A percentile compares a stretch with the other conserved stretches of the same genome.
These are phyloP conservation scores for Neodiprion virginianus DNA, from an alignment of 1,140 invertebrate genomes.

Conservation along the genomic window DNA sequence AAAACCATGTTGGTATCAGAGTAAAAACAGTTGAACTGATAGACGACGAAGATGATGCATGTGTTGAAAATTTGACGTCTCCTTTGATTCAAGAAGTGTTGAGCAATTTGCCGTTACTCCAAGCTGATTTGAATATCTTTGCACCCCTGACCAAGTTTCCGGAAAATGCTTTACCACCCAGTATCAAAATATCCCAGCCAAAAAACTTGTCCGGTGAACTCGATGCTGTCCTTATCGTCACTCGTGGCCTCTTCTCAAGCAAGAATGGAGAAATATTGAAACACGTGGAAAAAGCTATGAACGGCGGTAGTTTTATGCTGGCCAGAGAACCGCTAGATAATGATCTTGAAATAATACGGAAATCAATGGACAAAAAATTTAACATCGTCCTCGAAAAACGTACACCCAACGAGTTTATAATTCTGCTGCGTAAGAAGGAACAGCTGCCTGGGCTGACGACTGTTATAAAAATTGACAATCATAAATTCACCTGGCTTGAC, in stretches of 20 bases:
- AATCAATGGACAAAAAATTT: constrained; percentile 33
- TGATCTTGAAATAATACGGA: constrained; percentile 27
- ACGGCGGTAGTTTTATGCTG: constrained; percentile 61
- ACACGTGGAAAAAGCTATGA: constrained; percentile 41
- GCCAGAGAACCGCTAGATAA: constrained; percentile 49
- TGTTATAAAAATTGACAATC: constrained; percentile 46
- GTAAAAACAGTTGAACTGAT: constrained; percentile 75
- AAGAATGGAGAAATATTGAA: constrained; percentile 35
- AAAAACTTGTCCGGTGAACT: constrained; percentile 63
- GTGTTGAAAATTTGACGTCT: constrained; percentile 42
- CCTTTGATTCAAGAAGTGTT: constrained; percentile 63
- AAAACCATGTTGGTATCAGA: constrained; percentile 72
- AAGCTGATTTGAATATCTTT: constrained; percentile 59
- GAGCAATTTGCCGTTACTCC: constrained; percentile 65
- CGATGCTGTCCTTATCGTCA: constrained; percentile 66
- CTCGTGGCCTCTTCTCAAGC: constrained; percentile 37
- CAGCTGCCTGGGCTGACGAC: constrained; percentile 39
- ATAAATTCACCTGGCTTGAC: constrained; percentile 62
- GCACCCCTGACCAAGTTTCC: constrained; percentile 50
- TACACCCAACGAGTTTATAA: constrained; percentile 36
- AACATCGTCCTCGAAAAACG: constrained; percentile 47
- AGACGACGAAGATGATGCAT: constrained; percentile 50
- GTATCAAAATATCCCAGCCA: constrained; percentile 64
- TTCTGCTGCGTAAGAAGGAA: constrained; percentile 47
- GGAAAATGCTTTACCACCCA: constrained; percentile 55